Conservation (phyloP, 92 coral and sea anemone genomes). For the Montipora capitata region DNA sequence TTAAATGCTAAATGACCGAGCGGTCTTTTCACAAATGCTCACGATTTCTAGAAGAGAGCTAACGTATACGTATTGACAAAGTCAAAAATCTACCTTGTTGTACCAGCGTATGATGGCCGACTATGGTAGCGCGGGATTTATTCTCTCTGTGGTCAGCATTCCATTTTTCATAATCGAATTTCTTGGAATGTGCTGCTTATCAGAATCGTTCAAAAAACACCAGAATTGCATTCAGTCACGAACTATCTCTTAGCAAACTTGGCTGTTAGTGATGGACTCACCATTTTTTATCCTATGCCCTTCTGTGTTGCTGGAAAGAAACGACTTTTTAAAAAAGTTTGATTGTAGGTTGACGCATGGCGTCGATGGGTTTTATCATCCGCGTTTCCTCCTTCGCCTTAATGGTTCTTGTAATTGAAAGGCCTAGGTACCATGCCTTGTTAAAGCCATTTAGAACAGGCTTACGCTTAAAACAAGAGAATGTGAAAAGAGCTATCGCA, state of each 20-base stretch:
- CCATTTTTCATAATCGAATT: neutral
- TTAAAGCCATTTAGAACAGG: constrained; percentile 5
- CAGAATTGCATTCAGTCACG: neutral
- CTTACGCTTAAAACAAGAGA: neutral
- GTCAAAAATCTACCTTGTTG: no score
- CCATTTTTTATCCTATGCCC: neutral
- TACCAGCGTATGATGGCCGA: no score
- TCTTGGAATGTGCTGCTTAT: constrained; percentile 13
- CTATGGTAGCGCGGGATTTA: neutral
- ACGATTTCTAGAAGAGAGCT: no score
- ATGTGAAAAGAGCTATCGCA: neutral
- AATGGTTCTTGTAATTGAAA: neutral
- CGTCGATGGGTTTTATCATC: neutral
- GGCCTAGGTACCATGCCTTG: neutral
- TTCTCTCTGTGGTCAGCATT: neutral
- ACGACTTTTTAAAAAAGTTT: no score
- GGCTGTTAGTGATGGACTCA: neutral
- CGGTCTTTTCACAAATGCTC: no score
- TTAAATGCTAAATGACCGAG: no score
- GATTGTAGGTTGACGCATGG: no score
- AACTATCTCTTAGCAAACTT: constrained; percentile 11
- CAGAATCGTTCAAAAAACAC: constrained; percentile 6
- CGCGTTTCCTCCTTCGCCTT: neutral
- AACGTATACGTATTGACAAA: no score
- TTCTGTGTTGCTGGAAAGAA: no score